Base-by-base conservation (phyloP, 2,888 invertebrate species). In the Drosophila vallismaia region DNA sequence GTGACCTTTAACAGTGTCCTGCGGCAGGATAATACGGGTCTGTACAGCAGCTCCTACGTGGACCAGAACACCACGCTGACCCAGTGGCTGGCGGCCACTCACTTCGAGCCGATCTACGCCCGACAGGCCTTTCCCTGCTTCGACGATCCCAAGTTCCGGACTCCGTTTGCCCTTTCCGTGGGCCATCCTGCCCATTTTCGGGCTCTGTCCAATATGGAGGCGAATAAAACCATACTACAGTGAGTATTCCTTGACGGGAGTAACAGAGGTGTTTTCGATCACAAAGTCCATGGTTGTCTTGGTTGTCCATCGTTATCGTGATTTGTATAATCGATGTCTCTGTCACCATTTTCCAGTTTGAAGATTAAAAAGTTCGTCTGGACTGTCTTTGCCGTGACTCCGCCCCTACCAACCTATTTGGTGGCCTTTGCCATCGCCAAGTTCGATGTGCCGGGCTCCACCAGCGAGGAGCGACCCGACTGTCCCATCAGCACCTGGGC, bases 371-470 rank as follows among this genome's bases (percentile, higher is more conserved):
- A 19, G 36, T 48, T 3, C 12, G 92, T 94, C 0, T 95, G 94
- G 93, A 96, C 97, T 83, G 92, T 24, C 97, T 95, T 88, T 92
- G 94, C 71, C 93, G 93, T 59, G 95, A 96, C 0, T 40, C 94
- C 96, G 0, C 95, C 95, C 1, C 98, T 98, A 97, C 97, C 97
- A 0, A 97, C 98, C 0, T 98, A 98, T 89, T 92, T 98, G 42
- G 95, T 98, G 0, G 98, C 98, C 0, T 96, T 94, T 89, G 93
- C 95, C 7, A 93, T 97, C 2, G 95, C 95, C 45, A 95, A 95
- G 87, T 96, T 96, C 86, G 91, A 92, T 0, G 92, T 93, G 67
- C 93, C 53, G 5, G 53, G 93, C 66, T 91, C 93, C 1, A 84
- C 63, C 92, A 76, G 77, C 4, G 6, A n/a, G 7, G 14, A 28